Base-by-base conservation (phyloP, 2,113 vertebrate genomes). In the Macaca fascicularis region DNA sequence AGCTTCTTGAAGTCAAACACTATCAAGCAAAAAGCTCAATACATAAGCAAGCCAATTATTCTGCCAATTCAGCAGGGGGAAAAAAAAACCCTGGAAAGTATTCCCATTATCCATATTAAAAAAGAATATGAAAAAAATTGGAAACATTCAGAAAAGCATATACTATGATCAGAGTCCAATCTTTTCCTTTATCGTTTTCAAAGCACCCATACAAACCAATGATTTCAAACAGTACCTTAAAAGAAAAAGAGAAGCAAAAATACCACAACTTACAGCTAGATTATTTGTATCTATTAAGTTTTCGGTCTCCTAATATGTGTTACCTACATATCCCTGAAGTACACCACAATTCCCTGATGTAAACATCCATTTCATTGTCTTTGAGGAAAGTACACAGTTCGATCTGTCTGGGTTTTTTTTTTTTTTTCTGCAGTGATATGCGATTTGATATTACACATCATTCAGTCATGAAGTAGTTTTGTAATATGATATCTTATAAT, bases 11-110 rank as follows among this genome's bases (percentile, higher is more conserved):
- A 94, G 48, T 72, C 61, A 96, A 97, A 67, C 6, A 93, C 30
- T 50, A 95, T 50, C 35, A 98, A 94, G 78, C n/a, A 82, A 93
- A 96, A 97, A 75, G 9, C 52, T 95, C 93, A 97, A 5, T 43
- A 74, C 8, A 52, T 0, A 9, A 25, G 5, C 55, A 97, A 97
- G 43, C 48, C 35, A 95, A 94, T 94, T 89, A 94, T 61, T 50
- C 40, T 50, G 86, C 20, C 45, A 97, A 92, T 25, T 90, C 16
- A 78, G 50, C 23, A 94, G 81, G 52, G 3, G 79, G 95, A 50
- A 25, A 8, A 67, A 70, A 12, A 61, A 95, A 81, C 82, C 0
- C 19, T 74, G 88, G 79, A 25, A 82, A 64, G n/a, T 7, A 82
- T 94, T 95, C 84, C 17, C 45, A 69, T 20, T 97, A 89, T 22